Evolutionary conservation across 2,113 vertebrate species (phyloP).

Genomic region (Myotis lucifugus): DNA sequence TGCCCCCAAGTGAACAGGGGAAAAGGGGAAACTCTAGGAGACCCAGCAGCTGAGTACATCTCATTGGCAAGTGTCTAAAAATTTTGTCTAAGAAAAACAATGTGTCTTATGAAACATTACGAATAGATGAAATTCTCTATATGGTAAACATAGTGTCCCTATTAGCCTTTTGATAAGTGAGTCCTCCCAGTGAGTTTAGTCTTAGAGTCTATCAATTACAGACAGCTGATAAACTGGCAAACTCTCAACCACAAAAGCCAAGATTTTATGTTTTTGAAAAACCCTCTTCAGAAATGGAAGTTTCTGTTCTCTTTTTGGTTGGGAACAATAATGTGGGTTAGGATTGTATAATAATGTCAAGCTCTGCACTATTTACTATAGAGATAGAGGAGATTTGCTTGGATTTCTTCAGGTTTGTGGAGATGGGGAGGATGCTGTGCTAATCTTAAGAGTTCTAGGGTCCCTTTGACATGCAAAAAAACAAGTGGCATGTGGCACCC

Average conservation of each 20-base stretch:
- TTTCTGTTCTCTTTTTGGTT: constrained; percentile 30
- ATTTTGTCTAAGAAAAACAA: constrained; percentile 20
- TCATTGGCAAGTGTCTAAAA: not conserved
- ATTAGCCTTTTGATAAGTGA: not conserved
- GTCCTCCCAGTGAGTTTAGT: constrained; percentile 1
- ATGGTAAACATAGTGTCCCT: not conserved
- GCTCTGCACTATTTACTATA: not conserved
- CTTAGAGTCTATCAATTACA: not conserved
- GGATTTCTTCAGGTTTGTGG: not conserved
- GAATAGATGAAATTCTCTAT: not conserved
- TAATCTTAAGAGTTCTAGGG: not conserved
- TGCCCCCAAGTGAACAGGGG: not conserved
- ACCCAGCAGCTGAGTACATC: not conserved
- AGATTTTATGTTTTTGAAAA: constrained; percentile 44
- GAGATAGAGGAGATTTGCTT: not conserved
- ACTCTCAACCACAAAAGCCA: constrained; percentile 25
- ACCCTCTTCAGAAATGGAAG: not conserved
- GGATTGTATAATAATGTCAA: not conserved
- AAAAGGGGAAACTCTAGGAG: not conserved
- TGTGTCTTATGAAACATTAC: constrained; percentile 20
- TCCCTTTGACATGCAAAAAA: not conserved
- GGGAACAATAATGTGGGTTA: constrained; percentile 5
- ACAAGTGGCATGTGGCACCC: not conserved
- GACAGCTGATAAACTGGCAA: not conserved
- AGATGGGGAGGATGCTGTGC: not conserved